Percentiles rank a stretch among this genome's conserved stretches.
Conservation (phyloP, 2,113 vertebrate genomes). For the Notiomystis cincta region DNA sequence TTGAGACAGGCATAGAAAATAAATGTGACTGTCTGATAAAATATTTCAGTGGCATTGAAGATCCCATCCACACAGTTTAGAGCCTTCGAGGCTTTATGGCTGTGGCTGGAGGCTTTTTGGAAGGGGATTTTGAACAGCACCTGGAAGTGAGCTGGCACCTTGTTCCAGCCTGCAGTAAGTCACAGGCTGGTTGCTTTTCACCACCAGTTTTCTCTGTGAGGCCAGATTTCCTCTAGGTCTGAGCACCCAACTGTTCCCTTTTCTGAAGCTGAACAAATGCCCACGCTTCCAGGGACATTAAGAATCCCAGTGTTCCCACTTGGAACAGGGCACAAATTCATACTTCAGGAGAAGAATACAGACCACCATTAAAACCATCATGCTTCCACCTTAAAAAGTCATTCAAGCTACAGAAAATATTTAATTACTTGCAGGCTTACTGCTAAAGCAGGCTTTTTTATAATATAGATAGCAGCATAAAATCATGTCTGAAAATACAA, state of each 20-base stretch:
- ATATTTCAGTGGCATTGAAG: neutral
- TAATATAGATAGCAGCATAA: neutral
- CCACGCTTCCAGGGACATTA: neutral
- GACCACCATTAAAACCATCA: neutral
- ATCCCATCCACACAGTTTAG: neutral
- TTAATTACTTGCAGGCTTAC: neutral
- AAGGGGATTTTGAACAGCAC: conserved; percentile 13
- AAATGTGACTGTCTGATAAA: neutral
- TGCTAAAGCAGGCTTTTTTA: neutral
- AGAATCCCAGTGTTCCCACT: neutral
- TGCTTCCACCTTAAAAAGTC: neutral
- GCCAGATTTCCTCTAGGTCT: conserved; percentile 26
- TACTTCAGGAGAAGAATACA: neutral
- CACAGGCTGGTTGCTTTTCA: neutral
- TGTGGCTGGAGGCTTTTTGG: conserved; percentile 2
- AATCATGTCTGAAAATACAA: neutral
- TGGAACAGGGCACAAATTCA: neutral
- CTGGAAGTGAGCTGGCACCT: conserved; percentile 6
- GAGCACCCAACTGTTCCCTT: conserved; percentile 9
- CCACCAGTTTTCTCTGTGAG: neutral
- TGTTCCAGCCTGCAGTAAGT: neutral
- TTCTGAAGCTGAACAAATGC: neutral
- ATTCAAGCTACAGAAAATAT: neutral
- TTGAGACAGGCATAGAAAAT: neutral
- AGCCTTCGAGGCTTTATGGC: neutral